Conservation (phyloP, 1,140 invertebrate genomes). For the Galendromus occidentalis region DNA sequence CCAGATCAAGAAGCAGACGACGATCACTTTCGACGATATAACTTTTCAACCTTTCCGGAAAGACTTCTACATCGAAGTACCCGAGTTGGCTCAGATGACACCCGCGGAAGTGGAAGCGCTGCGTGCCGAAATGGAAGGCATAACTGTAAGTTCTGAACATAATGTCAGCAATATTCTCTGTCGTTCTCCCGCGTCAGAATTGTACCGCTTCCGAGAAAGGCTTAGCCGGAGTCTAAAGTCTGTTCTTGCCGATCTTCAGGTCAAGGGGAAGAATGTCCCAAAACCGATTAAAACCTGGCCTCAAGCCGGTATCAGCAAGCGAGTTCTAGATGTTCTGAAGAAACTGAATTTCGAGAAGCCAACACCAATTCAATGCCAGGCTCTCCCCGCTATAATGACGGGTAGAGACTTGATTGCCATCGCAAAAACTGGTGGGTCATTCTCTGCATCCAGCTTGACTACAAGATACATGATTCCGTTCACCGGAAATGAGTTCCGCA, state of each 20-base stretch:
- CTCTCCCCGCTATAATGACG: constrained; percentile 96
- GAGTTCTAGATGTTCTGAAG: constrained; percentile 81
- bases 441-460: too few species aligned
- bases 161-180: too few species aligned
- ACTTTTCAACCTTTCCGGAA: constrained; percentile 75
- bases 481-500: too few species aligned
- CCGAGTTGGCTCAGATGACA: constrained; percentile 72
- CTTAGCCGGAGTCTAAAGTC: too few species aligned
- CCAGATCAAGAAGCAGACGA: constrained; percentile 57
- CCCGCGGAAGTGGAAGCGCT: constrained; percentile 39
- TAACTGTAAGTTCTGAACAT: constrained; percentile 26
- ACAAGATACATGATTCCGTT: too few species aligned
- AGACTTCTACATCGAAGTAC: constrained; percentile 88
- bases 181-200: too few species aligned
- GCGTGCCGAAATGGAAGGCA: constrained; percentile 37
- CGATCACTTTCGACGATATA: constrained; percentile 42
- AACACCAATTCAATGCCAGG: constrained; percentile 95
- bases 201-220: too few species aligned
- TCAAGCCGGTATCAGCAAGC: constrained; percentile 91
- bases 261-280: constrained; percentile 63
- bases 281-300: constrained; percentile 94
- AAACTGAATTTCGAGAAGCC: constrained; percentile 81
- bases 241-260: constrained; percentile 22
- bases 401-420: constrained; percentile 91
- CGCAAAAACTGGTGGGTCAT: constrained; percentile 65